phyloP scores from a whole-genome alignment of 1,140 invertebrate genomes.

The Penaeus chinensis region DNA sequence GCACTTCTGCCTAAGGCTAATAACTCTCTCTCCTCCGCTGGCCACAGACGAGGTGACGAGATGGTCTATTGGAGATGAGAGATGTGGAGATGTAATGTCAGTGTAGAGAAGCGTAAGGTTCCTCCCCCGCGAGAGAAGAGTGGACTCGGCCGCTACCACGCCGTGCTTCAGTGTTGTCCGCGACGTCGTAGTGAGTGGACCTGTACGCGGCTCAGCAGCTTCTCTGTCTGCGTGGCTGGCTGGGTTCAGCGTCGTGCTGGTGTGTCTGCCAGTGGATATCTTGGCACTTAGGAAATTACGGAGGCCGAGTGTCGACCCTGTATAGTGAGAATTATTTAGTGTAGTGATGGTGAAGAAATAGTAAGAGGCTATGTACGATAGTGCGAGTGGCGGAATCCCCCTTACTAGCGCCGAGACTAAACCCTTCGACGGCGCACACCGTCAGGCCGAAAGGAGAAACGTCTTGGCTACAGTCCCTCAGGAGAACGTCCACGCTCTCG shows the following conservation, averaged over 20 bases:
- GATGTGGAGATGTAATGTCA: slow-evolving; percentile 16
- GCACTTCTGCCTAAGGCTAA: not conserved
- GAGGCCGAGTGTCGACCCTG: slow-evolving; percentile 45
- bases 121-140: slow-evolving; percentile 50
- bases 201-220: slow-evolving; percentile 51
- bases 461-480: slow-evolving; percentile 43
- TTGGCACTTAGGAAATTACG: slow-evolving; percentile 38
- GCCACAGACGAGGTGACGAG: not conserved
- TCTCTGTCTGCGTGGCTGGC: slow-evolving; percentile 58
- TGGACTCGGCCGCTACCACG: slow-evolving; percentile 52
- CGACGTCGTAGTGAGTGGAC: slow-evolving; percentile 47
- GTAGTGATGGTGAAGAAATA: slow-evolving; percentile 58
- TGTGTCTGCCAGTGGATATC: slow-evolving; percentile 45
- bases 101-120: slow-evolving; percentile 31
- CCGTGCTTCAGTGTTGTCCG: slow-evolving; percentile 58
- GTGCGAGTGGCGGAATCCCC: slow-evolving; percentile 52
- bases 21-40: no score
- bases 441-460: slow-evolving; percentile 38
- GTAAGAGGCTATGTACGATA: slow-evolving; percentile 56
- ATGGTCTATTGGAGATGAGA: not conserved
- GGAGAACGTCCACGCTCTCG: slow-evolving; percentile 54
- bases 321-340: slow-evolving; percentile 53
- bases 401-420: slow-evolving; percentile 47
- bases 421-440: slow-evolving; percentile 49
- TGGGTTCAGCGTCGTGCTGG: slow-evolving; percentile 54